A percentile compares a stretch with the other conserved stretches of the same genome.
phyloP scores from a whole-genome alignment of 2,888 invertebrate genomes.

The Cryptosula pallasiana region DNA sequence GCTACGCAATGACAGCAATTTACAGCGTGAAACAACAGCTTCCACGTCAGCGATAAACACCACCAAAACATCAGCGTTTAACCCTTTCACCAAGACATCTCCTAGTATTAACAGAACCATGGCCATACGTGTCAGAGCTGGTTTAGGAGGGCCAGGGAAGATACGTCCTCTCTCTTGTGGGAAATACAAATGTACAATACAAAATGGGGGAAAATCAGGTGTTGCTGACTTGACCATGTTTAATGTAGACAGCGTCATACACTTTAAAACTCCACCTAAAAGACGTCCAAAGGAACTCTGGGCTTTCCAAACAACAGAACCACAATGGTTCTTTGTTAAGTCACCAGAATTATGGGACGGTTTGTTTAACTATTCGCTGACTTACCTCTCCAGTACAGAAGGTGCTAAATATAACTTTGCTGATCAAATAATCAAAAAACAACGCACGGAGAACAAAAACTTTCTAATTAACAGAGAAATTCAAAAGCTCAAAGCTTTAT shows the following conservation, averaged over 20 bases:
- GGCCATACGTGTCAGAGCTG: no score
- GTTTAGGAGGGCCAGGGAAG: no score
- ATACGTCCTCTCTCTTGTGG: no score
- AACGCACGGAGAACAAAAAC: neutral
- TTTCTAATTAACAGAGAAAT: neutral
- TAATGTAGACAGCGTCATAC: neutral
- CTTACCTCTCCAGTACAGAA: neutral
- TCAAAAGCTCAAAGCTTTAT: neutral
- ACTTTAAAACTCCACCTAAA: neutral
- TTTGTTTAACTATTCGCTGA: neutral
- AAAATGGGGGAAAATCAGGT: neutral
- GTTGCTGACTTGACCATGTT: neutral
- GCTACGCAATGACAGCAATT: no score
- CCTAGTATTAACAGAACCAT: no score
- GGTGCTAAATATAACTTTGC: neutral
- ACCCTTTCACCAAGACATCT: no score
- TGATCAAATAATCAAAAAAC: neutral
- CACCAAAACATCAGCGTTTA: no score
- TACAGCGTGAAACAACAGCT: no score
- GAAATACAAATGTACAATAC: neutral
- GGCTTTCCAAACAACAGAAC: neutral
- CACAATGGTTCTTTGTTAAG: neutral
- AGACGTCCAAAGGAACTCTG: neutral
- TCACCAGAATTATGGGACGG: neutral
- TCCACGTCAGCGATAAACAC: no score